Percentiles rank a stretch among this genome's conserved stretches.
Evolutionary conservation across 2,113 vertebrate species (phyloP).

Genomic region (Larimichthys polyactis): DNA sequence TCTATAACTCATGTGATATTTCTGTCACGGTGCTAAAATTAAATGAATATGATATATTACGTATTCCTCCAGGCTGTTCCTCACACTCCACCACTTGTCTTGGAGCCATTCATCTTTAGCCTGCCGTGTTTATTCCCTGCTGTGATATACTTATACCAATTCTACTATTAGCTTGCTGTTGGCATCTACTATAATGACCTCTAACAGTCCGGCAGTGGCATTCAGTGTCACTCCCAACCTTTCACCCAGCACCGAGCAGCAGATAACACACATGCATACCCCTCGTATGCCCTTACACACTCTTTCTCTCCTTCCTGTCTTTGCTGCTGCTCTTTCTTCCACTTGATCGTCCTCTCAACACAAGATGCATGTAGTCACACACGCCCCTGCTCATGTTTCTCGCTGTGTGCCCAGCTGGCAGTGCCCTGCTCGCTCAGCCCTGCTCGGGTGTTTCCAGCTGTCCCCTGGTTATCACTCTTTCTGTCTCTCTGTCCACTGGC

Average conservation of each 20-base stretch:
- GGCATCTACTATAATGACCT: slow-evolving; percentile 70
- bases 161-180: slow-evolving; percentile 53
- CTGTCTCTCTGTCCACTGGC: slow-evolving; percentile 48
- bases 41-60: not conserved
- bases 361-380: slow-evolving; percentile 36
- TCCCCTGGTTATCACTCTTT: slow-evolving; percentile 56
- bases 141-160: slow-evolving; percentile 46
- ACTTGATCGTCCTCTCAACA: slow-evolving; percentile 37
- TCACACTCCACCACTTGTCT: slow-evolving; percentile 7
- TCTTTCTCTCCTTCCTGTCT: slow-evolving; percentile 8
- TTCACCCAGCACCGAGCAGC: slow-evolving; percentile 56
- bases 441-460: slow-evolving; percentile 66
- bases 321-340: slow-evolving; percentile 32
- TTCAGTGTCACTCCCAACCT: slow-evolving; percentile 53
- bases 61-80: not conserved
- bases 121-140: slow-evolving; percentile 45
- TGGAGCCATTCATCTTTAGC: slow-evolving; percentile 22
- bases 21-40: not conserved
- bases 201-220: slow-evolving; percentile 43
- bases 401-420: slow-evolving; percentile 30
- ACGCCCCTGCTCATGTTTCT: slow-evolving; percentile 62
- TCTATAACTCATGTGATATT: too few relatives aligned
- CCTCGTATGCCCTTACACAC: slow-evolving; percentile 12
- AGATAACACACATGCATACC: slow-evolving; percentile 32
- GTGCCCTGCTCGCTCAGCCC: slow-evolving; percentile 20